phyloP scores from a whole-genome alignment of 2,797 vertebrate genomes.

The Melanotaenia trifasciata region DNA sequence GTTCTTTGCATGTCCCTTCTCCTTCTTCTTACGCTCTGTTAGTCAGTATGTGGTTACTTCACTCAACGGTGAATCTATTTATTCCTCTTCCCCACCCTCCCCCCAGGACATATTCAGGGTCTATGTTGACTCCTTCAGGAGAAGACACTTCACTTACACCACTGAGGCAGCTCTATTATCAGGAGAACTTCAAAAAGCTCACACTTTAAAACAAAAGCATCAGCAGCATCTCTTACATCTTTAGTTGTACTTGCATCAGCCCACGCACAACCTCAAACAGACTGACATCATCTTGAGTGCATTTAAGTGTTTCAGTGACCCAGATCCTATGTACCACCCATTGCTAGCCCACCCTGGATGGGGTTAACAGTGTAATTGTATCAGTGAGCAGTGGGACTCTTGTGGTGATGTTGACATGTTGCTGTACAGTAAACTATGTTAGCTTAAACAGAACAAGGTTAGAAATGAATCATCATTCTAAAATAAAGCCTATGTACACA shows the following conservation, averaged over 20 bases:
- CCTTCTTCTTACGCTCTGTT: slow-evolving; percentile 33
- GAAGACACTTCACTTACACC: slow-evolving; percentile 45
- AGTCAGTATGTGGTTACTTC: slow-evolving; percentile 68
- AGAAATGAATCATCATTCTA: slow-evolving; percentile 65
- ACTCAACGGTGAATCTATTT: slow-evolving; percentile 78
- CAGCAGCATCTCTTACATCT: slow-evolving; percentile 46
- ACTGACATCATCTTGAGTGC: slow-evolving; percentile 53
- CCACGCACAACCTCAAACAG: slow-evolving; percentile 39
- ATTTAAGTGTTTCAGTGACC: slow-evolving; percentile 65
- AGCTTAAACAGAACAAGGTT: slow-evolving; percentile 32
- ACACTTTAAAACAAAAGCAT: slow-evolving; percentile 37
- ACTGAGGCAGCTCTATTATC: slow-evolving; percentile 39
- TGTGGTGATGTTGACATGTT: slow-evolving; percentile 42
- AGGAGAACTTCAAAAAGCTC: slow-evolving; percentile 31
- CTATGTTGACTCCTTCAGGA: slow-evolving; percentile 65
- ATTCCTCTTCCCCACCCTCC: slow-evolving; percentile 62
- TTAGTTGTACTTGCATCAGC: slow-evolving; percentile 37
- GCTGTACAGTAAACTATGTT: slow-evolving; percentile 38
- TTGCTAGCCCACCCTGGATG: slow-evolving; percentile 53
- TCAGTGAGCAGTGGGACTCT: slow-evolving; percentile 58
- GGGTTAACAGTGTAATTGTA: slow-evolving; percentile 72
- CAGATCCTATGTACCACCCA: slow-evolving; percentile 63
- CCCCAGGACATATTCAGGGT: slow-evolving; percentile 57
- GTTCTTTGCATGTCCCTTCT: slow-evolving; percentile 27
- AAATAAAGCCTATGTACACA: slow-evolving; percentile 59